Conservation (phyloP, 2,113 vertebrate species). For the Climacteris rufus region DNA sequence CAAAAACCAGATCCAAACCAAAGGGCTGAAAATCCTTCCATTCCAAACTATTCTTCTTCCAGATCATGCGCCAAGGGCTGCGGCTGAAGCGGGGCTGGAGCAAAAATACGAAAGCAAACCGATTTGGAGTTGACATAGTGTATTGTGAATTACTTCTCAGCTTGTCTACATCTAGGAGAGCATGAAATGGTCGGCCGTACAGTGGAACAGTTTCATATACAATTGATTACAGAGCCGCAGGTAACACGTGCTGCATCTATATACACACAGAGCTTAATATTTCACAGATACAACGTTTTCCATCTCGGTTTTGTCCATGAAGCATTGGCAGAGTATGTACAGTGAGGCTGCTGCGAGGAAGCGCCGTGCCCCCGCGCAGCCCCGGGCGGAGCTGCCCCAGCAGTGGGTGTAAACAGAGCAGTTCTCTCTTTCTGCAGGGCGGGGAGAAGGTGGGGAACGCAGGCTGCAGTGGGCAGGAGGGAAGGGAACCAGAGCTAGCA, state of each 20-base stretch:
- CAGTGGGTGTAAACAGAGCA: not conserved
- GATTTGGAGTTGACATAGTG: constrained; percentile 45
- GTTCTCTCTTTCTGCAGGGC: not conserved
- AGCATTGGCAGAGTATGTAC: constrained; percentile 39
- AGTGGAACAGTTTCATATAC: constrained; percentile 46
- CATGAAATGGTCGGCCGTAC: constrained; percentile 31
- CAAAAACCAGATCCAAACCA: not conserved
- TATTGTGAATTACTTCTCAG: constrained; percentile 57
- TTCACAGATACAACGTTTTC: constrained; percentile 41
- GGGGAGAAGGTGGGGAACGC: not conserved
- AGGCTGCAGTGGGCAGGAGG: not conserved
- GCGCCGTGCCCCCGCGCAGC: not conserved
- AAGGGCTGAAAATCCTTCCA: not conserved
- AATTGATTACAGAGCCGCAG: constrained; percentile 48
- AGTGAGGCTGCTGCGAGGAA: not conserved
- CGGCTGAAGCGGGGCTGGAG: not conserved
- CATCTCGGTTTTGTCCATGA: not conserved
- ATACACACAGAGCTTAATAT: constrained; percentile 42
- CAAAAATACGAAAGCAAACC: constrained; percentile 42
- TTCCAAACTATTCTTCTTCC: not conserved
- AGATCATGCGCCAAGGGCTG: not conserved
- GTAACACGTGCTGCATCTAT: constrained; percentile 20
- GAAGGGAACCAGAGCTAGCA: not conserved
- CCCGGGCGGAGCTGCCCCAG: not conserved
- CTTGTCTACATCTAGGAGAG: constrained; percentile 39